A percentile compares a stretch with the other conserved stretches of the same genome.
Conservation (phyloP, 2,888 invertebrate species). For the Trichopria drosophilae region DNA sequence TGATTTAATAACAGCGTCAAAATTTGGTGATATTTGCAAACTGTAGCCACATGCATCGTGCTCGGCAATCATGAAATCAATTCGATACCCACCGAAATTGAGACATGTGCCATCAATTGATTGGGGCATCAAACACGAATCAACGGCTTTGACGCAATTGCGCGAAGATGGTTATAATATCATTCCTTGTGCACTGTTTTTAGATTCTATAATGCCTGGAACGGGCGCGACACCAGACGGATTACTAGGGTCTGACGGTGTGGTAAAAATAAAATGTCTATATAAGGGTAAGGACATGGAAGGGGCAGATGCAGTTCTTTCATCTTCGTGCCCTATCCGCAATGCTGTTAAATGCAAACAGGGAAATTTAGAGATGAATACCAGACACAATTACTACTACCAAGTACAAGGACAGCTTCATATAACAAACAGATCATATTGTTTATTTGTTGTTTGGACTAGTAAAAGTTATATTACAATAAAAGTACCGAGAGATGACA, state of each 20-base stretch:
- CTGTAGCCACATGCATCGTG: too few relatives aligned
- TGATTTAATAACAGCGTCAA: conserved; percentile 29
- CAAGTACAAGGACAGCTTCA: conserved; percentile 38
- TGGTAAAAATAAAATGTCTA: conserved; percentile 31
- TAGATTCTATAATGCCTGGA: conserved; percentile 26
- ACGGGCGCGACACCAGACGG: conserved; percentile 35
- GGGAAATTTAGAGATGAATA: conserved; percentile 23
- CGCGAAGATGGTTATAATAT: conserved; percentile 7
- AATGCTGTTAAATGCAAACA: conserved; percentile 14
- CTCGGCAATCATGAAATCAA: too few relatives aligned
- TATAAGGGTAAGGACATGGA: too few relatives aligned
- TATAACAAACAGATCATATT: conserved; percentile 31
- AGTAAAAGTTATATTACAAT: conserved; percentile 23
- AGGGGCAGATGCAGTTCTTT: conserved; percentile 18
- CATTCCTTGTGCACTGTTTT: conserved; percentile 26
- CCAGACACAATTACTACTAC: conserved; percentile 31
- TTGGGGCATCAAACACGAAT: too few relatives aligned
- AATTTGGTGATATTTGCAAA: conserved; percentile 29
- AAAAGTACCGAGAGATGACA: conserved; percentile 22
- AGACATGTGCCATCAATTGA: too few relatives aligned
- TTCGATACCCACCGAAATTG: too few relatives aligned
- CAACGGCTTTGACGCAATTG: too few relatives aligned
- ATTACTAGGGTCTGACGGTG: conserved; percentile 26
- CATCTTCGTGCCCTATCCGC: too few relatives aligned
- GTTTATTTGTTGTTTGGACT: conserved; percentile 35